Evolutionary conservation across 2,113 vertebrate species (phyloP), one percentile per base, ranked within the genome.

Genomic region (Nicator chloris): DNA sequence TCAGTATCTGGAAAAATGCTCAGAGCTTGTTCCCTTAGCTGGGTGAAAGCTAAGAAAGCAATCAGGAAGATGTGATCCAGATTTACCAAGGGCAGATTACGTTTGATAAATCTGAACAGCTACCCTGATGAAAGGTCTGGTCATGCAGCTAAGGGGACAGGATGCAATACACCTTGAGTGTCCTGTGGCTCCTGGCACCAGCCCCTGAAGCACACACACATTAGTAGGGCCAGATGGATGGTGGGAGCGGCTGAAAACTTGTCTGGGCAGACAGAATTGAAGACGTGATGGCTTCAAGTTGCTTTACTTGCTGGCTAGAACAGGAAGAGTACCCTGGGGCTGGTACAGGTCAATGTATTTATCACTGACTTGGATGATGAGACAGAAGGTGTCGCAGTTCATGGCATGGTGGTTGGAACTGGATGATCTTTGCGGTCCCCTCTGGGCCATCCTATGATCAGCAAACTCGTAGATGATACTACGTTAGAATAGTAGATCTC

Each of bases 171-270:
- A 54, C 28, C 31, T 14, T 13, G 26, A 75, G 7, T 39, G 19
- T 16, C 23, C 63, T 69, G 37, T 42, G 24, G 33, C 47, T 71
- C 64, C 71, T 80, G 71, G 47, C 76, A 79, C 44, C 39, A 47
- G 6, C 33, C 77, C 28, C 61, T 9, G 10, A 1, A 35, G 37
- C 60, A 40, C 1, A 73, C 13, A 21, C n/a, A 18, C 0, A 0
- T 19, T 9, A 63, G 53, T 30, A 37, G 79, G 26, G 57, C 16
- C 82, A 85, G 51, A n/a, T 10, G 33, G 45, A 31, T 26, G 28
- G 37, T 0, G 40, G 45, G 22, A 71, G 44, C 2, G 4, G 40
- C 0, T 82, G 61, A 49, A 78, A 73, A 57, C n/a, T 70, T 70
- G 56, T 8, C 54, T 75, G 37, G n/a, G 37, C 33, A 85, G 47